A percentile compares a stretch with the other conserved stretches of the same genome.
phyloP scores from a whole-genome alignment of 2,888 invertebrate species.

The Eucera pruinosa region DNA sequence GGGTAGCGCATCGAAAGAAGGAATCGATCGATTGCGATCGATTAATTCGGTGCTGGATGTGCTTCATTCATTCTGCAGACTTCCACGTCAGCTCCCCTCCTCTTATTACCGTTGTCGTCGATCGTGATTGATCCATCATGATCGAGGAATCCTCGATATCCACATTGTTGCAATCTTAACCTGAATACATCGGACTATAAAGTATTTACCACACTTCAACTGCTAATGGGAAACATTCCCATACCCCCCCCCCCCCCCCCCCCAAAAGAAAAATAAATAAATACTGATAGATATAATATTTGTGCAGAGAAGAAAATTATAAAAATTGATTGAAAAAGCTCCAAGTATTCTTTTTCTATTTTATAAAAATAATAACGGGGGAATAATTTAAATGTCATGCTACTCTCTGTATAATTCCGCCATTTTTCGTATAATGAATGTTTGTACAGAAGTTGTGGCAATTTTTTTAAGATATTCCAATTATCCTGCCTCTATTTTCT shows the following conservation, averaged over 20 bases:
- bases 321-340: too few relatives aligned
- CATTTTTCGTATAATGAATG: too few relatives aligned
- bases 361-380: too few relatives aligned
- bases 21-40: slow-evolving; percentile 66
- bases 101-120: slow-evolving; percentile 56
- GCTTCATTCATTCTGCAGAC: slow-evolving; percentile 44
- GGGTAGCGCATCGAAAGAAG: slow-evolving; percentile 36
- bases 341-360: too few relatives aligned
- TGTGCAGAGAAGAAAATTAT: too few relatives aligned
- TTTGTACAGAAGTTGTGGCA: too few relatives aligned
- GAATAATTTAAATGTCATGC: too few relatives aligned
- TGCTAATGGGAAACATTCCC: slow-evolving; percentile 7
- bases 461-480: too few relatives aligned
- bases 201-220: not conserved
- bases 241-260: too few relatives aligned
- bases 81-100: slow-evolving; percentile 14
- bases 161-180: slow-evolving; percentile 12
- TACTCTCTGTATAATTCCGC: too few relatives aligned
- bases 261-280: too few relatives aligned
- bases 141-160: slow-evolving; percentile 33
- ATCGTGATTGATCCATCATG: slow-evolving; percentile 58
- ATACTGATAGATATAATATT: not conserved
- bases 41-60: slow-evolving; percentile 60
- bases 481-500: too few relatives aligned
- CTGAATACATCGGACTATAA: slow-evolving; percentile 12